These are phyloP conservation scores for Leistus spinibarbis DNA, from an alignment of 2,888 invertebrate species.

Conservation along the genomic window DNA sequence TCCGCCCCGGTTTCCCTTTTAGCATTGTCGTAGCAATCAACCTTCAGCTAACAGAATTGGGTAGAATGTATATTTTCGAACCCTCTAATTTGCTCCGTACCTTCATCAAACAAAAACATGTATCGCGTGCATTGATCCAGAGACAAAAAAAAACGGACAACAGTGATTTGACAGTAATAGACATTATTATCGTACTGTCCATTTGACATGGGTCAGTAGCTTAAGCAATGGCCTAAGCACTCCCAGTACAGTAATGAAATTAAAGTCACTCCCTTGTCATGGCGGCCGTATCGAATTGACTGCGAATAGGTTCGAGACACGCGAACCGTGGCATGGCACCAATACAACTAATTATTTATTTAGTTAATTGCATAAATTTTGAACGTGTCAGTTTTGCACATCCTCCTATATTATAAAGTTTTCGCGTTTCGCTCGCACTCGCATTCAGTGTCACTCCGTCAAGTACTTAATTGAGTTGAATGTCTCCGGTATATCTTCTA, in stretches of 20 bases:
- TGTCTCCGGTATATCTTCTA: not conserved
- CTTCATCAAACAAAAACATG: not conserved
- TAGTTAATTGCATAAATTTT: conserved; percentile 25
- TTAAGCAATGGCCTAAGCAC: conserved; percentile 19
- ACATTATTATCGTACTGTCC: not conserved
- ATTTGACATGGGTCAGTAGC: not conserved
- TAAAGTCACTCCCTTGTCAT: conserved; percentile 35
- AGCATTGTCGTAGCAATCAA: too few species aligned
- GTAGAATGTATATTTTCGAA: too few species aligned
- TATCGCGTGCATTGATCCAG: not conserved
- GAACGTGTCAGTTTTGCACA: conserved; percentile 3
- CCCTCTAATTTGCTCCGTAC: too few species aligned
- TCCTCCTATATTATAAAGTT: too few species aligned
- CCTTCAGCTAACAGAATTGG: too few species aligned
- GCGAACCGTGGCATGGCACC: conserved; percentile 14
- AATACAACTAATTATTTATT: conserved; percentile 33
- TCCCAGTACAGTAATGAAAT: conserved; percentile 29
- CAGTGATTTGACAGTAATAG: not conserved
- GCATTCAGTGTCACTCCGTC: not conserved
- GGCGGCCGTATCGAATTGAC: not conserved
- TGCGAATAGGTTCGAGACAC: not conserved
- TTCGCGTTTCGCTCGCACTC: too few species aligned
- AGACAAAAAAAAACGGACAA: not conserved
- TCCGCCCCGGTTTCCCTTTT: too few species aligned
- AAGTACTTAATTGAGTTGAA: not conserved